Evolutionary conservation across 2,113 vertebrate genomes (phyloP), one percentile per base, ranked within the genome.

Genomic region (Hippocampus zosterae): DNA sequence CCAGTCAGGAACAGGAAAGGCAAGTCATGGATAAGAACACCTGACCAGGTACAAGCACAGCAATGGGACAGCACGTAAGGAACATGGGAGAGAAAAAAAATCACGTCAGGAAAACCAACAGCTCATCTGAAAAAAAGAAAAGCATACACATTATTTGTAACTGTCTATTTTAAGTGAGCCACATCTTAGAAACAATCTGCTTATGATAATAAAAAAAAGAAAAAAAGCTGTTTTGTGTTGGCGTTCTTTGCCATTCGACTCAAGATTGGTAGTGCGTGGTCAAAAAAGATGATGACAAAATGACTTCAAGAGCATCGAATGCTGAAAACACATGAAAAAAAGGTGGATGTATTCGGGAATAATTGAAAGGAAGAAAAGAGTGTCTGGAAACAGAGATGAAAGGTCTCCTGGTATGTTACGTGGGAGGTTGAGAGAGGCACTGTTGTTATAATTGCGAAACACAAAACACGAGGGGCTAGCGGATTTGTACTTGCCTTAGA

Each of bases 261-360:
- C 10, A 8, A 68, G 61, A 53, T 81, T 75, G 68, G 59, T 50
- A 68, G 44, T 70, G 23, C 53, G 70, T 71, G 40, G 48, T 67
- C 63, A 70, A 78, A 18, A 75, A 65, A 23, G 21, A 70, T 55
- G 21, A 70, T 48, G 1, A 67, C 12, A 71, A 75, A 73, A 6
- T 12, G 23, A 21, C 41, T 77, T 69, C 37, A 66, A 74, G 57
- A 66, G 60, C 68, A 67, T n/a, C 27, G 19, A 62, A 67, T 42
- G 66, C 8, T 71, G 18, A 42, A 41, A 79, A 71, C 41, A 68
- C n/a, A 5, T 73, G 27, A 46, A 18, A 64, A 69, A 69, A 68
- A 59, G 15, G 50, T 5, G 53, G 8, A 41, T 48, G 60, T 33
- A 41, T 70, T 55, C 33, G 25, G 37, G 3, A 29, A 62, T 67